These are phyloP conservation scores for Lipophrys pholis DNA, from an alignment of 2,113 vertebrate species.

Conservation along the genomic window DNA sequence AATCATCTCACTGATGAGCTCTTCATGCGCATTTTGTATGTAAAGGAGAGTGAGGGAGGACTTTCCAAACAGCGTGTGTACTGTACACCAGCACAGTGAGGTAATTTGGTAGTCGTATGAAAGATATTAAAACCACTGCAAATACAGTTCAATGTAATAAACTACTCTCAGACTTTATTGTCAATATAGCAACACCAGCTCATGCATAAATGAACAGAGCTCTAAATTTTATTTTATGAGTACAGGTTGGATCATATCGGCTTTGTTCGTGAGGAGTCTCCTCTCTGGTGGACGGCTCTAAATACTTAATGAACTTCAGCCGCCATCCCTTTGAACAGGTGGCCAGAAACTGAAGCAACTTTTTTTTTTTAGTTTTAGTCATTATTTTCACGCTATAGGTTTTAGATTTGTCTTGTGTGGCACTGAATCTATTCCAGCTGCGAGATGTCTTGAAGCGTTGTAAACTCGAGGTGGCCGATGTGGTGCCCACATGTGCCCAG, in stretches of 20 bases:
- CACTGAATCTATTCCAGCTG: not conserved
- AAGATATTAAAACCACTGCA: not conserved
- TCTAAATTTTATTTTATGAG: not conserved
- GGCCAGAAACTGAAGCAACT: not conserved
- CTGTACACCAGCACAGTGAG: not conserved
- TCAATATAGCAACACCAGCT: not conserved
- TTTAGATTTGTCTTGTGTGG: conserved; percentile 11
- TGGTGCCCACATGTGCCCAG: no score
- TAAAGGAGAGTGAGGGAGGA: not conserved
- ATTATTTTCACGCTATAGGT: not conserved
- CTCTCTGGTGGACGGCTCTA: not conserved
- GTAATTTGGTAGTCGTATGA: not conserved
- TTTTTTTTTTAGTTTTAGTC: not conserved
- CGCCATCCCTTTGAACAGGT: not conserved
- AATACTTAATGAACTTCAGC: not conserved
- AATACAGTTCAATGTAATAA: not conserved
- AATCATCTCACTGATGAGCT: conserved; percentile 1
- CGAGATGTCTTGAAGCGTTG: not conserved
- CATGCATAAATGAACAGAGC: not conserved
- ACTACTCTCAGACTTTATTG: not conserved
- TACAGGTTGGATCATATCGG: not conserved
- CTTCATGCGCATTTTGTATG: not conserved
- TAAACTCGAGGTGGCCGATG: not conserved
- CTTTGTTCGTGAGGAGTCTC: no score
- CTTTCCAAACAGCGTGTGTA: not conserved